Conservation (phyloP, 2,797 vertebrate species). For the Alauda arvensis region DNA sequence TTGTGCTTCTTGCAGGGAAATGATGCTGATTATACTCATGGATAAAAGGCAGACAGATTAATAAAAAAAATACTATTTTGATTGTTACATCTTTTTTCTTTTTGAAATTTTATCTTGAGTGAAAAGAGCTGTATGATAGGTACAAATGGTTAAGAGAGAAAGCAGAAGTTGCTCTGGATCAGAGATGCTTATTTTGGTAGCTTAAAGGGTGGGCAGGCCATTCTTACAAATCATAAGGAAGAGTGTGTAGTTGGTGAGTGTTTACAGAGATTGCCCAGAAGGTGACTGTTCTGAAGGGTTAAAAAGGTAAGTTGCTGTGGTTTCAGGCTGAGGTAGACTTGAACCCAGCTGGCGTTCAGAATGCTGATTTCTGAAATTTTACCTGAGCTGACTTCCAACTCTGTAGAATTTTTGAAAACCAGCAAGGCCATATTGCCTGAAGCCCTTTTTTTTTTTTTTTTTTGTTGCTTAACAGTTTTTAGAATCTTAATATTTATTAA, state of each 20-base stretch:
- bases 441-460: background rate
- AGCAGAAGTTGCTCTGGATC: background rate
- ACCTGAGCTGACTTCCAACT: background rate
- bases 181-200: background rate
- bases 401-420: background rate
- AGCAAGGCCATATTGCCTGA: background rate
- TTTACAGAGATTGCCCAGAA: background rate
- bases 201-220: background rate
- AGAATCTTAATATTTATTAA: background rate
- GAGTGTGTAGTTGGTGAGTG: fast-evolving
- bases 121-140: background rate
- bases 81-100: background rate
- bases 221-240: background rate
- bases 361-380: background rate
- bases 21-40: background rate
- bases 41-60: background rate
- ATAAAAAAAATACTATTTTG: background rate
- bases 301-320: background rate
- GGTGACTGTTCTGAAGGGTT: background rate
- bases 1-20: background rate
- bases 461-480: background rate
- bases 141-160: background rate
- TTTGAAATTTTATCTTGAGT: background rate
- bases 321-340: background rate
- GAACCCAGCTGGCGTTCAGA: background rate